phyloP scores from a whole-genome alignment of 2,113 vertebrate species.

The Cairina moschata region DNA sequence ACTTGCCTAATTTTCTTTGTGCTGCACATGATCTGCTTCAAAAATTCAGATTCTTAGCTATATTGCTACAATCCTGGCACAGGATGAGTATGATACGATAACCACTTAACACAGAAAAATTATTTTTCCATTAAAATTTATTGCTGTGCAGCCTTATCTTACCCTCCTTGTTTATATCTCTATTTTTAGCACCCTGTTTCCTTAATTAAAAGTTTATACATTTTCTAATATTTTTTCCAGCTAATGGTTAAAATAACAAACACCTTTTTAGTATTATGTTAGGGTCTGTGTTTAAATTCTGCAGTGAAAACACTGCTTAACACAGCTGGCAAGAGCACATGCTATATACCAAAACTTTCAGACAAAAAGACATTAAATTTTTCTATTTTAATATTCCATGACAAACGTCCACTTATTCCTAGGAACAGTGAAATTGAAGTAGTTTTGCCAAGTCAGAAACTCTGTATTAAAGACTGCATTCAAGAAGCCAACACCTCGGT shows the following conservation, averaged over 20 bases:
- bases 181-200: conserved; percentile 47
- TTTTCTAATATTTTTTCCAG: conserved; percentile 61
- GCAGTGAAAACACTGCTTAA: neutral
- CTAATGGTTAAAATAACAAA: conserved; percentile 68
- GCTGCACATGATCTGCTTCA: neutral
- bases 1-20: neutral
- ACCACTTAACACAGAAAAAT: neutral
- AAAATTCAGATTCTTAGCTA: neutral
- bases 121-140: neutral
- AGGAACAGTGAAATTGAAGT: conserved; percentile 65
- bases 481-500: conserved; percentile 72
- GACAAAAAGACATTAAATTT: conserved; percentile 69
- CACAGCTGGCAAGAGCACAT: conserved; percentile 56
- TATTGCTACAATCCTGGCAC: rapidly evolving
- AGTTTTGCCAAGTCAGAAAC: conserved; percentile 64
- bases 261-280: conserved; percentile 36
- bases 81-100: neutral
- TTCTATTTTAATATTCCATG: conserved; percentile 64
- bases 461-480: conserved; percentile 73
- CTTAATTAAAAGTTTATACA: conserved; percentile 47
- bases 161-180: neutral
- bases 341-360: conserved; percentile 37
- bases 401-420: conserved; percentile 71
- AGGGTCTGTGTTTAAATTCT: neutral
- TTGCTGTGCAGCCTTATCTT: neutral